Evolutionary conservation across 2,797 vertebrate species (phyloP).

Genomic region (Danio jaintianensis): DNA sequence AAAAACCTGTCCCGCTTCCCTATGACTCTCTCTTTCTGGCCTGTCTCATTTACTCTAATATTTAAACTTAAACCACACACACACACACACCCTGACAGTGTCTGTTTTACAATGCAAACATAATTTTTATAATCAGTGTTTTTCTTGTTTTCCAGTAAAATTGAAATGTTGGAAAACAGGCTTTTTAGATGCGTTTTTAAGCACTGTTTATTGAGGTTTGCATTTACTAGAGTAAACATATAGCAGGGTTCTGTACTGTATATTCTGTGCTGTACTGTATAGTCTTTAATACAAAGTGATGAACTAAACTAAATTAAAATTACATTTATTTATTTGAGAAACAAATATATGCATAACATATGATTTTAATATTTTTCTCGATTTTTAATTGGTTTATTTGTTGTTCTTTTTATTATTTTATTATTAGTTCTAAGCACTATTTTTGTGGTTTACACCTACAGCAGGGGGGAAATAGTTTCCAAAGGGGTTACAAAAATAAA

Average conservation of each 20-base stretch:
- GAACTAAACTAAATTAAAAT: neutral
- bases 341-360: neutral
- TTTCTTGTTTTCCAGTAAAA: neutral
- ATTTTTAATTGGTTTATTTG: no score
- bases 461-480: neutral
- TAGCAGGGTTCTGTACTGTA: neutral
- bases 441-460: neutral
- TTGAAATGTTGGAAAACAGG: neutral
- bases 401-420: neutral
- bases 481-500: neutral
- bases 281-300: neutral
- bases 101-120: constrained; percentile 53
- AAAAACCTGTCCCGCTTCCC: neutral
- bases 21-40: neutral
- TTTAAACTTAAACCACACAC: neutral
- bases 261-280: no score
- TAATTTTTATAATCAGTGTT: neutral
- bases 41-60: neutral
- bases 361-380: no score
- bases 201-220: neutral
- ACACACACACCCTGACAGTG: constrained; percentile 25
- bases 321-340: neutral
- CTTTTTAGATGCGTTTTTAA: no score
- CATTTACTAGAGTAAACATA: neutral
- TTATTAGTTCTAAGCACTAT: neutral